Percentiles rank a stretch among this genome's conserved stretches.
phyloP scores from a whole-genome alignment of 2,113 vertebrate species.

The Ciconia stormi region DNA sequence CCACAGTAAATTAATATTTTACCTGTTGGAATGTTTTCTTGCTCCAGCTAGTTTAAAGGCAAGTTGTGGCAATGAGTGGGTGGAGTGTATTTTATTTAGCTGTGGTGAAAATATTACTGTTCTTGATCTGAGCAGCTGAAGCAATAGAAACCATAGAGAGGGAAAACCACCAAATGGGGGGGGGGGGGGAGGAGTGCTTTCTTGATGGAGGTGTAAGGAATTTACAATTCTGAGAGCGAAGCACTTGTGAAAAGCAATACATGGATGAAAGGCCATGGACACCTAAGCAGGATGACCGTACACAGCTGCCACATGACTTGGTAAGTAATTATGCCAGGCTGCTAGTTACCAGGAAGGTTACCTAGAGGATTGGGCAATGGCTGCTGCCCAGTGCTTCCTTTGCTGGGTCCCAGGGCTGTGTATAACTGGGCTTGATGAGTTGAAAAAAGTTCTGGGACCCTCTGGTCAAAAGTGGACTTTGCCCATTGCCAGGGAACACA shows the following conservation, averaged over 20 bases:
- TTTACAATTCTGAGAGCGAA: neutral
- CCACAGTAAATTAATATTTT: constrained; percentile 38
- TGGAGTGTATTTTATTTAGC: constrained; percentile 17
- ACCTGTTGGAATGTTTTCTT: constrained; percentile 20
- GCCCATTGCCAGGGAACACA: neutral
- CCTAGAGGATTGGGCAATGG: neutral
- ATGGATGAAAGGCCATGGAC: neutral
- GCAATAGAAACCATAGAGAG: neutral
- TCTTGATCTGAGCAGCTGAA: constrained; percentile 25
- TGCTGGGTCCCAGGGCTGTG: neutral
- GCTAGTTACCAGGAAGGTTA: neutral
- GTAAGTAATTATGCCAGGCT: neutral
- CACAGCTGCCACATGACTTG: neutral
- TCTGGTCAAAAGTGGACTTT: neutral
- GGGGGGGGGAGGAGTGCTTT: neutral
- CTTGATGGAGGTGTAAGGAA: neutral
- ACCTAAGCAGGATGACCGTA: neutral
- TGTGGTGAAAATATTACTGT: neutral
- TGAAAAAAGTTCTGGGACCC: neutral
- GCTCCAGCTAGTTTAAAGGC: constrained; percentile 34
- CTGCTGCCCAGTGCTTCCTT: neutral
- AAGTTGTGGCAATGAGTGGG: constrained; percentile 23
- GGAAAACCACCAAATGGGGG: neutral
- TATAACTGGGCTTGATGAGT: neutral
- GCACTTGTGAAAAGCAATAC: neutral